Evolutionary conservation across 1,140 invertebrate species (phyloP).

Genomic region (Heliconius congener): DNA sequence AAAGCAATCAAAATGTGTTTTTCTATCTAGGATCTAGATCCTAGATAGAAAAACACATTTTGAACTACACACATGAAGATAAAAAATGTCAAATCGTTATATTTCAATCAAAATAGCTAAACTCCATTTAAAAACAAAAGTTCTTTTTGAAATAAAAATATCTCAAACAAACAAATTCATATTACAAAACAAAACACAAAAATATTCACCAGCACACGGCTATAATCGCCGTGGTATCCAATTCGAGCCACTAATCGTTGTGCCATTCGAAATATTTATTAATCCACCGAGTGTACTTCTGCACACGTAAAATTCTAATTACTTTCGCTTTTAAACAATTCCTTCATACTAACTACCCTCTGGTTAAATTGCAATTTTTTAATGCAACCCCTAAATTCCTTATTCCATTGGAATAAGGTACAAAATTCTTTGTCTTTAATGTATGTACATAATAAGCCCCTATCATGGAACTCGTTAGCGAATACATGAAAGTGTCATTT

Average conservation of each 20-base stretch:
- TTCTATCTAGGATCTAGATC: too few relatives aligned
- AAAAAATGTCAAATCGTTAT: too few relatives aligned
- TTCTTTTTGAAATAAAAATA: neutral
- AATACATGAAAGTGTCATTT: slow-evolving; percentile 73
- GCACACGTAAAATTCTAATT: slow-evolving; percentile 63
- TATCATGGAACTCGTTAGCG: slow-evolving; percentile 71
- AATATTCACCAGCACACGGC: neutral
- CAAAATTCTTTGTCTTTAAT: slow-evolving; percentile 41
- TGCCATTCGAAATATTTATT: slow-evolving; percentile 38
- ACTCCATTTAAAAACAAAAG: too few relatives aligned
- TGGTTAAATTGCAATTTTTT: slow-evolving; percentile 41
- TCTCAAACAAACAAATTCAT: neutral
- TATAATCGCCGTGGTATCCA: slow-evolving; percentile 5
- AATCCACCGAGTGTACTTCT: slow-evolving; percentile 51
- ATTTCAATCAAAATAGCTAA: too few relatives aligned
- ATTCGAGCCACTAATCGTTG: slow-evolving; percentile 6
- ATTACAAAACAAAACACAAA: neutral
- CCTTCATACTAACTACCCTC: slow-evolving; percentile 65
- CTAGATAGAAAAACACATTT: too few relatives aligned
- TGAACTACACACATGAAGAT: too few relatives aligned
- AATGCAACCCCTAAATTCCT: slow-evolving; percentile 13
- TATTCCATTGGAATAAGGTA: slow-evolving; percentile 41
- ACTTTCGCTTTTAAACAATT: slow-evolving; percentile 61
- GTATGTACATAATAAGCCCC: slow-evolving; percentile 52
- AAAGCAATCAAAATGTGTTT: too few relatives aligned